Base-by-base conservation (phyloP, 2,113 vertebrate species). In the Pungitius pungitius region DNA sequence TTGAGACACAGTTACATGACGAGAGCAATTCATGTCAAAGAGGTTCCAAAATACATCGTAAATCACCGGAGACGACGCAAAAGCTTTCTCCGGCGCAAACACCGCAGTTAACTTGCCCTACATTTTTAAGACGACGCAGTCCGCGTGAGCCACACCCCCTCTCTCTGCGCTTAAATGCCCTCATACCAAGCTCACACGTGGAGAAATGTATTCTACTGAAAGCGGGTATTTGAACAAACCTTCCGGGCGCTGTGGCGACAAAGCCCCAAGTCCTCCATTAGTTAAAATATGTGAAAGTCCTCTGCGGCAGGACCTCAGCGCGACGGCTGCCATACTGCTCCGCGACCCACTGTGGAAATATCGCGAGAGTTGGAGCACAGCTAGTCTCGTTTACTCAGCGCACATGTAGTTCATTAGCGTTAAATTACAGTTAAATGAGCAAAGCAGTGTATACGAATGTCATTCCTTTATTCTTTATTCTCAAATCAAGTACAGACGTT, bases 261-360 rank as follows among this genome's bases (percentile, higher is more conserved):
- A 51, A 69, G 87, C 42, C 39, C 66, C 30, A n/a, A 87, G 61
- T 11, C 85, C 81, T 55, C 90, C 90, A 79, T 89, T 81, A 13
- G 39, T 85, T 74, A 90, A 82, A 65, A 88, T 84, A 0, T 83
- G 79, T 30, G 85, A 85, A 89, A 93, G 84, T 87, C 92, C 90
- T 90, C 82, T 92, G 78, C 92, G 74, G 47, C 89, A 91, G 72
- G 84, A 91, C 68, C 85, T 90, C 77, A 93, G 67, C 72, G 83
- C 79, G 10, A 88, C 82, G 66, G 90, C 92, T 76, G 94, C 94
- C 94, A 95, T 95, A 85, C 85, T 93, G 87, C 52, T 83, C 26
- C 72, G 35, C 3, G 59, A 82, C 73, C 79, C 64, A 75, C 84
- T 47, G 43, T 18, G 12, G 57, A 92, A 84, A 15, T 90, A 86